Percentiles rank a stretch among this genome's conserved stretches.
Conservation (phyloP, 1,140 invertebrate species). For the Helicoverpa armigera region DNA sequence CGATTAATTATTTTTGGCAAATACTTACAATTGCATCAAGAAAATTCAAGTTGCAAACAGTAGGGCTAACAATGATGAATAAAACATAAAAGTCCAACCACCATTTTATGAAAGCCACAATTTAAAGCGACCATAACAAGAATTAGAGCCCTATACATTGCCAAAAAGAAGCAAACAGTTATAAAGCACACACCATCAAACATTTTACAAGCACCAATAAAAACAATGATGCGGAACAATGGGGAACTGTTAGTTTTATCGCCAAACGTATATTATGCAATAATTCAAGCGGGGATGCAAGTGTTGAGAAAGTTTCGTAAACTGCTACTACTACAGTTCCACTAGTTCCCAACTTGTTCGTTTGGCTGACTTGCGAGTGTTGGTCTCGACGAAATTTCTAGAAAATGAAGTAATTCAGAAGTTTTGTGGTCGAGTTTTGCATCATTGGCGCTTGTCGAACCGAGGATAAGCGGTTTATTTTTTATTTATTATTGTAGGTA, state of each 20-base stretch:
- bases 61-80: neutral
- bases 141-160: constrained; percentile 28
- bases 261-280: constrained; percentile 72
- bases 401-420: constrained; percentile 63
- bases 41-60: neutral
- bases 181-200: constrained; percentile 48
- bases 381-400: constrained; percentile 56
- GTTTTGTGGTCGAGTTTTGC: constrained; percentile 56
- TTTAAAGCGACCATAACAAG: constrained; percentile 7
- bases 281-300: constrained; percentile 74
- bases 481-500: too few species aligned
- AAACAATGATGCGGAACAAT: constrained; percentile 70
- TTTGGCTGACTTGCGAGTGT: constrained; percentile 57
- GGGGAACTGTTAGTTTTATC: constrained; percentile 69
- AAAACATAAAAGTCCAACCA: neutral
- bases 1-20: too few species aligned
- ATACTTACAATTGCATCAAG: too few species aligned
- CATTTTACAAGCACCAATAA: constrained; percentile 70
- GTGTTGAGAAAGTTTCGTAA: constrained; percentile 68
- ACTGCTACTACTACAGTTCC: constrained; percentile 63
- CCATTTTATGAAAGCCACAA: neutral
- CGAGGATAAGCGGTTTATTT: constrained; percentile 28
- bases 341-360: constrained; percentile 58
- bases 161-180: constrained; percentile 43
- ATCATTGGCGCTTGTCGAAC: constrained; percentile 50